These are phyloP conservation scores for Myiothlypis coronata DNA, from an alignment of 2,797 vertebrate genomes.

Conservation along the genomic window DNA sequence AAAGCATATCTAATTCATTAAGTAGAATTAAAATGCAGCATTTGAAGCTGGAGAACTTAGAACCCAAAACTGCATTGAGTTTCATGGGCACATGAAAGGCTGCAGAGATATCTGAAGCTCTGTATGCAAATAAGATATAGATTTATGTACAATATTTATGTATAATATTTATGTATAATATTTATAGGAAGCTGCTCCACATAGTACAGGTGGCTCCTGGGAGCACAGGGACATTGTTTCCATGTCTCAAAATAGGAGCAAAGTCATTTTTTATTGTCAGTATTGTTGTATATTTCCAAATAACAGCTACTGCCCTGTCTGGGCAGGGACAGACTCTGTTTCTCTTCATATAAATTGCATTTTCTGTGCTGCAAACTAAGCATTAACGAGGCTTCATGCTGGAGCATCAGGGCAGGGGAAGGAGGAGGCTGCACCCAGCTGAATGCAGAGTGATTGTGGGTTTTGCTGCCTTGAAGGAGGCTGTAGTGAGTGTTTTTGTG, in stretches of 20 bases:
- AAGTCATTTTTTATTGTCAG: neutral
- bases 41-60: slow-evolving; percentile 6
- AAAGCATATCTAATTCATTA: slow-evolving; percentile 61
- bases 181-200: neutral
- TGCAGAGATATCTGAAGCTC: neutral
- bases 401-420: neutral
- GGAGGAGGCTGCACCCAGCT: neutral
- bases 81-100: neutral
- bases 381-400: neutral
- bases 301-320: neutral
- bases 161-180: neutral
- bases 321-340: neutral
- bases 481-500: neutral
- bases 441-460: neutral
- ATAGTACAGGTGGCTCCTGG: neutral
- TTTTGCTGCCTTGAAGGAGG: neutral
- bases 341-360: neutral
- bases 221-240: neutral
- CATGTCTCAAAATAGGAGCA: neutral
- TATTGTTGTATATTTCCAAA: neutral
- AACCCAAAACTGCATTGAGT: neutral
- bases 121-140: neutral
- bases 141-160: neutral
- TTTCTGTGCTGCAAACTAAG: neutral
- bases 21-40: slow-evolving; percentile 49